Evolutionary conservation across 1,140 invertebrate species (phyloP).

Genomic region (Whitmania pigra): DNA sequence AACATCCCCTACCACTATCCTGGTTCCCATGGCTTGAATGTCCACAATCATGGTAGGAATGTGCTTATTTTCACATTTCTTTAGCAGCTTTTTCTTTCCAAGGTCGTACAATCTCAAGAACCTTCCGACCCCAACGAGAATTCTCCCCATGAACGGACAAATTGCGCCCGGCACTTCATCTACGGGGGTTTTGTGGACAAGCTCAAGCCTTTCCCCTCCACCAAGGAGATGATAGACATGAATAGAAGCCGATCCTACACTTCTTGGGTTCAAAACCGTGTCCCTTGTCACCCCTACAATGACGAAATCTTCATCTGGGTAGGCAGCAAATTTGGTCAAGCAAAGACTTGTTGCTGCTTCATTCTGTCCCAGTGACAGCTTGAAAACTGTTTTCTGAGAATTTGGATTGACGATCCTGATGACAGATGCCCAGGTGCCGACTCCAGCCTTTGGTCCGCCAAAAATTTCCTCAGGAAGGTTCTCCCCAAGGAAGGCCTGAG

Average conservation of each 20-base stretch:
- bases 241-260: conserved; percentile 64
- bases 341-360: conserved; percentile 76
- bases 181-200: conserved; percentile 76
- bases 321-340: conserved; percentile 52
- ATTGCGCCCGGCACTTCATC: conserved; percentile 61
- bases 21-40: conserved; percentile 79
- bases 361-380: conserved; percentile 79
- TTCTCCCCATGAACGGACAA: conserved; percentile 62
- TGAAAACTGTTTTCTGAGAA: conserved; percentile 64
- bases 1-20: conserved; percentile 86
- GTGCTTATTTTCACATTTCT: conserved; percentile 98
- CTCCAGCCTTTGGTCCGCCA: conserved; percentile 86
- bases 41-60: conserved; percentile 86
- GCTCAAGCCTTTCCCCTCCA: conserved; percentile 65
- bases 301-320: conserved; percentile 60
- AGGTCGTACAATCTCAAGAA: conserved; percentile 87
- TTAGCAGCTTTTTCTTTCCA: conserved; percentile 86
- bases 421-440: conserved; percentile 90
- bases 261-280: conserved; percentile 70
- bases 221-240: conserved; percentile 63
- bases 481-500: conserved; percentile 85
- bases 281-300: conserved; percentile 82
- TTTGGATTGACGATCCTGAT: conserved; percentile 81
- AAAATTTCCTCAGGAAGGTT: conserved; percentile 87
- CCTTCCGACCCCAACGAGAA: conserved; percentile 80